phyloP scores from a whole-genome alignment of 2,113 vertebrate species.

The Actenoides hombroni region DNA sequence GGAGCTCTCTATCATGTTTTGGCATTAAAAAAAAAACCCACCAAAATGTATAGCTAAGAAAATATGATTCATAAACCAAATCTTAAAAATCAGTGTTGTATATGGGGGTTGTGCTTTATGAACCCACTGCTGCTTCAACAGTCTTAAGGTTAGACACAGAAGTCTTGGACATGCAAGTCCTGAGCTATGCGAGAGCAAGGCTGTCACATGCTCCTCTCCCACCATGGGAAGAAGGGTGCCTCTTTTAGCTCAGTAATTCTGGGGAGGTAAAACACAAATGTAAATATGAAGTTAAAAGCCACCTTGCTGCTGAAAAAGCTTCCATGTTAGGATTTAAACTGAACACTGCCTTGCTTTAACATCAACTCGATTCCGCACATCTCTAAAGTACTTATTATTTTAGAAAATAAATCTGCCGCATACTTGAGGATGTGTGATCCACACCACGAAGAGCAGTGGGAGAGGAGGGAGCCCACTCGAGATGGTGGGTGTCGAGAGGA shows the following conservation, averaged over 20 bases:
- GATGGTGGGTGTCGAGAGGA: too few species aligned
- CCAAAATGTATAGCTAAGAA: background rate
- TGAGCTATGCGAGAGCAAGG: background rate
- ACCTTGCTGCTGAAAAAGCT: background rate
- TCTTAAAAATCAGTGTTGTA: background rate
- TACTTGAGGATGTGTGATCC: fast-evolving
- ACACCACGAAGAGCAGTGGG: fast-evolving
- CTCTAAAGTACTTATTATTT: background rate
- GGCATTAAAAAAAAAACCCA: too few species aligned
- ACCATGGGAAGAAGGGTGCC: fast-evolving
- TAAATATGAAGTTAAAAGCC: background rate
- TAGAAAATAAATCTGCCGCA: background rate
- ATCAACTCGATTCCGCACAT: background rate
- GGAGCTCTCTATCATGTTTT: background rate
- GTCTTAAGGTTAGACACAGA: background rate
- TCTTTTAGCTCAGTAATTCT: background rate
- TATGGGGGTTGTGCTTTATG: background rate
- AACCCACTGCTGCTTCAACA: background rate
- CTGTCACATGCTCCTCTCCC: background rate
- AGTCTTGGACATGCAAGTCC: background rate
- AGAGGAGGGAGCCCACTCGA: background rate
- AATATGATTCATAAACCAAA: background rate
- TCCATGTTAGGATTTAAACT: background rate
- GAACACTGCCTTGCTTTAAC: background rate
- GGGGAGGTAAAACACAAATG: background rate